Percentiles rank a stretch among this genome's conserved stretches.
Conservation (phyloP, 2,113 vertebrate genomes). For the cat (Felis catus) region DNA sequence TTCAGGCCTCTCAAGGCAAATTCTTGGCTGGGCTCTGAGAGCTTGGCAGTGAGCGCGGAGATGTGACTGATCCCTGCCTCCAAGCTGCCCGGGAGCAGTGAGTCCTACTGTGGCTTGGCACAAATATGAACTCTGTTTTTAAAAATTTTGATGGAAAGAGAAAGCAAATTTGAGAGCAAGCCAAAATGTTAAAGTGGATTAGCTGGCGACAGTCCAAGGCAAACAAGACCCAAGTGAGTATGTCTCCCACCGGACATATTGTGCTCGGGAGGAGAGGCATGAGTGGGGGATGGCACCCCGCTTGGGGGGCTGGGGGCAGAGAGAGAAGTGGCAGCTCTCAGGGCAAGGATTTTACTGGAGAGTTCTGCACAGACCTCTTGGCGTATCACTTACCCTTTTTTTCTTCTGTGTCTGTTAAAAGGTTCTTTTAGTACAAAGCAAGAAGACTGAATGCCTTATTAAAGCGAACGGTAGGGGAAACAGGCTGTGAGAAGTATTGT, state of each 20-base stretch:
- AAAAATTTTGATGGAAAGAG: conserved; percentile 50
- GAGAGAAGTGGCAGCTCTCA: background rate
- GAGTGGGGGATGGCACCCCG: background rate
- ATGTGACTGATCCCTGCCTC: conserved; percentile 10
- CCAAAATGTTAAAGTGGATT: conserved; percentile 78
- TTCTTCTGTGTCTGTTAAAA: background rate
- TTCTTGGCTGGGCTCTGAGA: background rate
- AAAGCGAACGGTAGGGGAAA: background rate
- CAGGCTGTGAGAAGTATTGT: background rate
- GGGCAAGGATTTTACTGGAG: background rate
- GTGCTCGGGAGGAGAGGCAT: background rate
- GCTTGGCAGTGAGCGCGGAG: conserved; percentile 22
- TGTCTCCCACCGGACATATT: rapidly evolving
- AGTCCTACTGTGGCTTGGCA: background rate
- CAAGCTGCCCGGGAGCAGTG: background rate
- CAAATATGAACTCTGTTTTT: background rate
- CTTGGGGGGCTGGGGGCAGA: background rate
- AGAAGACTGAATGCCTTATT: background rate
- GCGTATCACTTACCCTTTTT: background rate
- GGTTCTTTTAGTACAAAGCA: background rate
- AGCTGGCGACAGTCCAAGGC: conserved; percentile 66
- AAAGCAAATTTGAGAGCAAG: conserved; percentile 66
- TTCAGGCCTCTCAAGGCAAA: conserved; percentile 31
- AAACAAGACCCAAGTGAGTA: conserved; percentile 75
- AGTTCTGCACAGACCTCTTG: background rate